phyloP scores from a whole-genome alignment of 2,113 vertebrate species.

The Oreocharis arfaki region DNA sequence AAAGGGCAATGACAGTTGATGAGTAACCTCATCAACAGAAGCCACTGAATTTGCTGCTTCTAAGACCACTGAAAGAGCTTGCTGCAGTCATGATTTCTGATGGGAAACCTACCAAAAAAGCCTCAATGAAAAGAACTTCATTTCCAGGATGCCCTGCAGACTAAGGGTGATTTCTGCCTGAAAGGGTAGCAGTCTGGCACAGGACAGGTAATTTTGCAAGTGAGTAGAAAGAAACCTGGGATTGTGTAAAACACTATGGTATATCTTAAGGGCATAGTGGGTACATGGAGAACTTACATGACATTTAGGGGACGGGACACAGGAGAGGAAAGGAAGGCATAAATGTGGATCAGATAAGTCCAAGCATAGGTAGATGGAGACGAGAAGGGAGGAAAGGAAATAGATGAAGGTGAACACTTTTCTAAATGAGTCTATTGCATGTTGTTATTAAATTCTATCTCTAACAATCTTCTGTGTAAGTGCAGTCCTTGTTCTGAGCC shows the following conservation, averaged over 20 bases:
- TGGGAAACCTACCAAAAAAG: neutral
- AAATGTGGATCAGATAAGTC: neutral
- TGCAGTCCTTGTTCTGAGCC: neutral
- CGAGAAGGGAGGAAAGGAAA: neutral
- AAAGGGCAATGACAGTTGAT: neutral
- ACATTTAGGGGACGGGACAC: rapidly evolving
- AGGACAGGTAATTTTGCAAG: neutral
- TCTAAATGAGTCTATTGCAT: neutral
- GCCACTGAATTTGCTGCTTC: neutral
- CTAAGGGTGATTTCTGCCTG: neutral
- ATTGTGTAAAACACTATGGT: neutral
- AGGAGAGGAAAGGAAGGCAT: neutral
- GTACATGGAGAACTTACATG: neutral
- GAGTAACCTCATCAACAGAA: neutral
- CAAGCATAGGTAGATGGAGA: neutral
- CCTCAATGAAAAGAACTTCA: neutral
- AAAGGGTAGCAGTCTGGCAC: neutral
- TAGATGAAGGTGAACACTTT: neutral
- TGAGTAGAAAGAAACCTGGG: neutral
- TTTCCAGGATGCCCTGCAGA: neutral
- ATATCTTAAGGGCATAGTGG: neutral
- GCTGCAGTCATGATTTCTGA: neutral
- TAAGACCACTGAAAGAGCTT: neutral
- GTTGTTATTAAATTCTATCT: neutral
- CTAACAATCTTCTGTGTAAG: neutral